Conservation (phyloP, 1,140 invertebrate species). For the Phocides pigmalion region DNA sequence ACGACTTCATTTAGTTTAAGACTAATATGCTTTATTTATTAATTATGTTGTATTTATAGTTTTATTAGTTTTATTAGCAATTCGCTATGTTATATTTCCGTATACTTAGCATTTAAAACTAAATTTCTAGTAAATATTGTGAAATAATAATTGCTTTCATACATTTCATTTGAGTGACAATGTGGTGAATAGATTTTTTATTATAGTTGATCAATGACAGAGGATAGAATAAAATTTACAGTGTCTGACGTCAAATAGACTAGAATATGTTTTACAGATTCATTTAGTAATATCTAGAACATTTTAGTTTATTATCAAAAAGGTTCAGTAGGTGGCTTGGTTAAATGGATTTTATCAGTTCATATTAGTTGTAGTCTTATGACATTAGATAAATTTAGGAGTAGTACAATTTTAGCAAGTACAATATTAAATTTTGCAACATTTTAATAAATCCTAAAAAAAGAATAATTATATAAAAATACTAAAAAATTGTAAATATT, state of each 20-base stretch:
- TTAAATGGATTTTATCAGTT: constrained; percentile 49
- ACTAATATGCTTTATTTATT: constrained; percentile 1
- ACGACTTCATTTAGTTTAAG: constrained; percentile 30
- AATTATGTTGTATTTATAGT: neutral
- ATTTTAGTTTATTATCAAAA: too few species aligned
- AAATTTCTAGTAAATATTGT: neutral
- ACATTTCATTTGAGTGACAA: too few species aligned
- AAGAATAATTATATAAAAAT: too few species aligned
- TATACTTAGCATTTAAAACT: neutral
- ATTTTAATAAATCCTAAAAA: too few species aligned
- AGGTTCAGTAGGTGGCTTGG: constrained; percentile 23
- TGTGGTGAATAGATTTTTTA: too few species aligned
- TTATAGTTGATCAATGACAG: neutral
- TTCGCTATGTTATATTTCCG: neutral
- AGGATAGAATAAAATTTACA: constrained; percentile 22
- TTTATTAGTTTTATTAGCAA: neutral
- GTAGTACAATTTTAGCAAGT: too few species aligned
- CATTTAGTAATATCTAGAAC: neutral
- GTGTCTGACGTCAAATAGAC: neutral
- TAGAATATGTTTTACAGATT: neutral
- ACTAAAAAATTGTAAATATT: too few species aligned
- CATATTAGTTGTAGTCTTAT: constrained; percentile 7
- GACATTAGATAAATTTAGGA: neutral
- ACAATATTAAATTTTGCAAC: too few species aligned
- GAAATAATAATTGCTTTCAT: neutral